Conservation (phyloP, 2,113 vertebrate species). For the Microcebus murinus region DNA sequence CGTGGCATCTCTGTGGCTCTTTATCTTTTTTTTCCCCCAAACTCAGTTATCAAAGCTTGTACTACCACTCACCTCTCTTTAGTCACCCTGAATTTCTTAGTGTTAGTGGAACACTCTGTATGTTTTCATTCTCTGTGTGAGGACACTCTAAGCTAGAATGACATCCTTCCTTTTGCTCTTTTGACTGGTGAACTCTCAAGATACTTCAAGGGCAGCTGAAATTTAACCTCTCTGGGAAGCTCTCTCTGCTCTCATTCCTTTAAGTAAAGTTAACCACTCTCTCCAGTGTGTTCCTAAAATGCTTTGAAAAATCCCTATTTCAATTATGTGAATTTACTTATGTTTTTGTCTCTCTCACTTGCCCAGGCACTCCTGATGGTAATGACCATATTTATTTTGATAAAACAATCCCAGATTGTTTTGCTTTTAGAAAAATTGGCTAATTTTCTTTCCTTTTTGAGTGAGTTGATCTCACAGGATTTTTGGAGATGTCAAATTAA, state of each 20-base stretch:
- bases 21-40: background rate
- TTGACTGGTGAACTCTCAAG: background rate
- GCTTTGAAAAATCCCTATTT: background rate
- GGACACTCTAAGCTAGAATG: background rate
- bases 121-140: background rate
- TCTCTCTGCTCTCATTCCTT: background rate
- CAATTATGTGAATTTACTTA: background rate
- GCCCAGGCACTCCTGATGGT: background rate
- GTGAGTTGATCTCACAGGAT: background rate
- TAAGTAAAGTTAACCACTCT: background rate
- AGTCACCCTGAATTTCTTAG: background rate
- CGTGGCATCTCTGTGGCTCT: background rate
- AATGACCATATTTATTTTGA: background rate
- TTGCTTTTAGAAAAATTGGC: background rate
- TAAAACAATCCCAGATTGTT: background rate
- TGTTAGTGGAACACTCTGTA: background rate
- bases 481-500: slow-evolving; percentile 20
- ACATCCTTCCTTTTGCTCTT: background rate
- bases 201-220: background rate
- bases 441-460: background rate
- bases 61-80: background rate
- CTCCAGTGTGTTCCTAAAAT: background rate
- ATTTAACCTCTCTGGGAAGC: background rate
- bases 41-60: background rate
- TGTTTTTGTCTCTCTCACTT: background rate